Conservation (phyloP, 2,888 invertebrate species). For the Cacoxenus indagator region DNA sequence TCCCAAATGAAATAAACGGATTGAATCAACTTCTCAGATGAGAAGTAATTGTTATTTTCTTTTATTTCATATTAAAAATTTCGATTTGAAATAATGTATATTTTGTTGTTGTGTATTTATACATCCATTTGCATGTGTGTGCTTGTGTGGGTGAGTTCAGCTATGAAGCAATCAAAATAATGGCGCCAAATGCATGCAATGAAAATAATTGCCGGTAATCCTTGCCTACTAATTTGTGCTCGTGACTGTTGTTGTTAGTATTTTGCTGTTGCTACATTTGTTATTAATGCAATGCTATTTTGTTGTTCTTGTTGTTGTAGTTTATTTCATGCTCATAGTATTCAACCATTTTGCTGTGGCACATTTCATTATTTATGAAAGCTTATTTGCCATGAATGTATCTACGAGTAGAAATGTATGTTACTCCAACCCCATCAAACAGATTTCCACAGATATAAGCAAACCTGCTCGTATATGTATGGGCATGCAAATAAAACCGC, state of each 20-base stretch:
- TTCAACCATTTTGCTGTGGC: constrained; percentile 40
- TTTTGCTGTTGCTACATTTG: constrained; percentile 20
- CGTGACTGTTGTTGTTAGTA: constrained; percentile 32
- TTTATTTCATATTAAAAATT: no score
- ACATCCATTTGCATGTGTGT: constrained; percentile 18
- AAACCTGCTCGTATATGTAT: constrained; percentile 20
- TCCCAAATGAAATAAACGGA: no score
- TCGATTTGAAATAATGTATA: no score
- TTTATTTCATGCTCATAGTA: constrained; percentile 45
- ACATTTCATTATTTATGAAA: constrained; percentile 59
- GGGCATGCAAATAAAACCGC: constrained; percentile 13
- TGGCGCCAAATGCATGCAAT: constrained; percentile 59
- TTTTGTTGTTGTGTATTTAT: constrained; percentile 6
- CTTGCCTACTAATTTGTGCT: constrained; percentile 57
- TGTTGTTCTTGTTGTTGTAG: constrained; percentile 33
- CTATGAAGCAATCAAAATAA: constrained; percentile 62
- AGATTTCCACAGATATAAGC: background rate
- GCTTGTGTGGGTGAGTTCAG: constrained; percentile 34
- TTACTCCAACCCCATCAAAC: constrained; percentile 29
- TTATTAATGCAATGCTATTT: constrained; percentile 13
- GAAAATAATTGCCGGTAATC: constrained; percentile 63
- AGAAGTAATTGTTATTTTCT: background rate
- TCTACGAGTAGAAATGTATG: background rate
- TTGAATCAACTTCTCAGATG: no score
- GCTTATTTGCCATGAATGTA: constrained; percentile 57